Evolutionary conservation across 1,140 invertebrate species (phyloP), one percentile per base, ranked within the genome.

Genomic region (Hormaphis cornu): DNA sequence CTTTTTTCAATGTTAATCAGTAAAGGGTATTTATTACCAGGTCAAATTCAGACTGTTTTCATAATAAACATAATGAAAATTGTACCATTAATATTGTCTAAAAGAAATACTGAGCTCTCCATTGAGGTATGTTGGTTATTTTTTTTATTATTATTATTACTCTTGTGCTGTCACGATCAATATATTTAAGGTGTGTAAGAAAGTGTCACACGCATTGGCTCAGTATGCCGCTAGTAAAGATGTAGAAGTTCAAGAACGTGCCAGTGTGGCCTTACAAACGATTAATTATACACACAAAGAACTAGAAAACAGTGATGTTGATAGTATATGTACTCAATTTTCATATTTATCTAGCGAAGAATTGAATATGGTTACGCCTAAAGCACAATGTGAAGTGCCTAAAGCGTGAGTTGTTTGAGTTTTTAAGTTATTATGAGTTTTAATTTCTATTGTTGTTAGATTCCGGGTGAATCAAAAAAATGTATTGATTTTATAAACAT

Each of bases 301-400:
- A n/a, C 61, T 75, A 4, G 73, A 75, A 33, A 73, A 71, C 9
- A 77, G 76, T 30, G 76, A 73, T 1, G 10, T 44, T 44, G 71
- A 73, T n/a, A n/a, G n/a, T 8, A 69, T 72, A 33, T 76, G 79
- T 42, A 77, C 78, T 9, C 77, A 77, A 56, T 71, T 82, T 33
- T 77, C 79, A 16, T 80, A 83, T 48, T 77, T 90, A 24, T 92
- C 97, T 79, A 82, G 85, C 48, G 95, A 95, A 2, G 95, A 98
- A 79, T 81, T 99, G 9, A 99, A 99, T 81, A 97, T 97, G 3
- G 97, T 99, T 30, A 96, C 97, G 33, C 88, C 93, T 0, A 98
- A 98, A 82, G 97, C 97, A 54, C 97, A 99, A 81, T 87, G 88
- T 75, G 98, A 98, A 85, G 97, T 99, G 18, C 97, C 97, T 2